Conservation (phyloP, 2,113 vertebrate genomes). For the Leuciscus idus region DNA sequence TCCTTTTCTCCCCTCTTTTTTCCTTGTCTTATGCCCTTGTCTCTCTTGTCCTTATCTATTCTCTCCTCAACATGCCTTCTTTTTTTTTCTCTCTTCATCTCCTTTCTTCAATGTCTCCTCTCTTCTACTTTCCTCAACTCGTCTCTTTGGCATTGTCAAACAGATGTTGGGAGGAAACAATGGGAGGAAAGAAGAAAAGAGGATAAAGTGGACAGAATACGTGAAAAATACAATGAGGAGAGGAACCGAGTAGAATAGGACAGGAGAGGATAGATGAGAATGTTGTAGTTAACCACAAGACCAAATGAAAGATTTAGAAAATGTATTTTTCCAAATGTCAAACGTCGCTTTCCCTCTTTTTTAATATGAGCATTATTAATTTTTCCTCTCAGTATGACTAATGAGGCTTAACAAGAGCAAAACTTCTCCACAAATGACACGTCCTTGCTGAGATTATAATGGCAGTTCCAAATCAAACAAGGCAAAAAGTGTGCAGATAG, state of each 20-base stretch:
- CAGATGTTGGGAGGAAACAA: too few relatives aligned
- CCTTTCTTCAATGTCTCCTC: not conserved
- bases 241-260: too few relatives aligned
- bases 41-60: too few relatives aligned
- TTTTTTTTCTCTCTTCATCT: not conserved
- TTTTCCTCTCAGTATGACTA: not conserved
- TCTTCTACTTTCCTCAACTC: too few relatives aligned
- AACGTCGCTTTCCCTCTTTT: too few relatives aligned
- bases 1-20: not conserved
- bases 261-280: not conserved
- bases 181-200: too few relatives aligned
- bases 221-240: too few relatives aligned
- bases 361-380: too few relatives aligned
- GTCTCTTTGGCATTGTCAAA: too few relatives aligned
- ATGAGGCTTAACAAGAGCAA: not conserved
- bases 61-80: too few relatives aligned
- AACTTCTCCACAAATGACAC: not conserved
- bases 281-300: not conserved
- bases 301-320: not conserved
- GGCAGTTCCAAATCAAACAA: not conserved
- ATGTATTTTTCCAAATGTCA: not conserved
- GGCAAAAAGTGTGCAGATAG: not conserved
- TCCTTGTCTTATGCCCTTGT: not conserved
- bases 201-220: too few relatives aligned
- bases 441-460: not conserved